phyloP scores from a whole-genome alignment of 2,113 vertebrate genomes.

The Scortum barcoo region DNA sequence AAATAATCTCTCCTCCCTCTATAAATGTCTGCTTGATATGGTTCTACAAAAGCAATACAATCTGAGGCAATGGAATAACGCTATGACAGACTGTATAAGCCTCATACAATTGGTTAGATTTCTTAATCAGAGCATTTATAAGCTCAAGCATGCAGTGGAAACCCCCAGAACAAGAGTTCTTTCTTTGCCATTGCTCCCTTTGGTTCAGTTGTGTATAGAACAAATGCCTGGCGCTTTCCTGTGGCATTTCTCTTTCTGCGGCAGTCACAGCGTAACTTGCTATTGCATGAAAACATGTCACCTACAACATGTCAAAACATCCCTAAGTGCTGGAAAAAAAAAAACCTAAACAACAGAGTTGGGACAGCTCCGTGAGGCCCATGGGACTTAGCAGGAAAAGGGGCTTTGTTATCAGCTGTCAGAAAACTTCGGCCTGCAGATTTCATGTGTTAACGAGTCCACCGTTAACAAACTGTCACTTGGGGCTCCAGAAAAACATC shows the following conservation, averaged over 20 bases:
- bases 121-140: conserved; percentile 78
- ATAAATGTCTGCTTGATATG: conserved; percentile 76
- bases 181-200: conserved; percentile 36
- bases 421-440: conserved; percentile 44
- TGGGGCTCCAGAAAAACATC: conserved; percentile 64
- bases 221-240: conserved; percentile 17
- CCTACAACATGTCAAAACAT: conserved; percentile 70
- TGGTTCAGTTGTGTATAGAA: conserved; percentile 25
- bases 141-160: conserved; percentile 50
- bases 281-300: conserved; percentile 65
- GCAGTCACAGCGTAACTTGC: conserved; percentile 26
- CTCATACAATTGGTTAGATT: conserved; percentile 62
- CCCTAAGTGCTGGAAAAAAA: conserved; percentile 39
- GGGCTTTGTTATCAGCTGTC: conserved; percentile 71
- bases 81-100: conserved; percentile 67
- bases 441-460: conserved; percentile 55
- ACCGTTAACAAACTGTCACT: conserved; percentile 74
- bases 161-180: conserved; percentile 55
- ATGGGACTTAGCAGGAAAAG: conserved; percentile 49
- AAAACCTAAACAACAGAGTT: conserved; percentile 51
- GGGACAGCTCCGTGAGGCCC: conserved; percentile 39
- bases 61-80: conserved; percentile 69
- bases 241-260: conserved; percentile 44
- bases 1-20: conserved; percentile 77
- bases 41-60: conserved; percentile 76